Conservation (phyloP, 2,113 vertebrate genomes). For the Mustelus asterias region DNA sequence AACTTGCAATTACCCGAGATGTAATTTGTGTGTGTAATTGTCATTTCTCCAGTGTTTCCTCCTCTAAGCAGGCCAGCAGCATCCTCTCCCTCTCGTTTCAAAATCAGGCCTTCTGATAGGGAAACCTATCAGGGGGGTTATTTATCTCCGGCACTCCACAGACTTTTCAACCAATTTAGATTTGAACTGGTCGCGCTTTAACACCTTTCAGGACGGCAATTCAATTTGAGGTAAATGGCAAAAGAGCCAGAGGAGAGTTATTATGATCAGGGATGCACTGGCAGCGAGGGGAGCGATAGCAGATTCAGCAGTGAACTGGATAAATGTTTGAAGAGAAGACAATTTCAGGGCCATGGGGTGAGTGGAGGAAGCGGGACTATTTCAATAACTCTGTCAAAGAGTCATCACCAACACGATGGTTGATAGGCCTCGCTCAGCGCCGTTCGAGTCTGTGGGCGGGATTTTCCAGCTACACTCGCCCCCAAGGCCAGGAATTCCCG, state of each 20-base stretch:
- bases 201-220: not conserved
- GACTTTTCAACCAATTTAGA: not conserved
- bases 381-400: not conserved
- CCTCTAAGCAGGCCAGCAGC: not conserved
- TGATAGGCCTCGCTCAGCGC: not conserved
- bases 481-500: too few relatives aligned
- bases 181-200: not conserved
- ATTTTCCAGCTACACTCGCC: too few relatives aligned
- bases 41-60: not conserved
- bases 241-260: not conserved
- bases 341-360: not conserved
- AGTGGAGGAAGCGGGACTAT: not conserved
- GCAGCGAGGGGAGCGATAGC: not conserved
- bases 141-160: not conserved
- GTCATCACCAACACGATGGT: not conserved
- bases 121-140: not conserved
- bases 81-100: not conserved
- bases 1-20: not conserved
- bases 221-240: not conserved
- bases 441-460: not conserved
- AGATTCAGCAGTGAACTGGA: not conserved
- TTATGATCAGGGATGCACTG: not conserved
- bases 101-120: not conserved
- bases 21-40: constrained; percentile 23
- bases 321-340: not conserved